phyloP scores from a whole-genome alignment of 1,140 invertebrate genomes.

The Anadara kagoshimensis region DNA sequence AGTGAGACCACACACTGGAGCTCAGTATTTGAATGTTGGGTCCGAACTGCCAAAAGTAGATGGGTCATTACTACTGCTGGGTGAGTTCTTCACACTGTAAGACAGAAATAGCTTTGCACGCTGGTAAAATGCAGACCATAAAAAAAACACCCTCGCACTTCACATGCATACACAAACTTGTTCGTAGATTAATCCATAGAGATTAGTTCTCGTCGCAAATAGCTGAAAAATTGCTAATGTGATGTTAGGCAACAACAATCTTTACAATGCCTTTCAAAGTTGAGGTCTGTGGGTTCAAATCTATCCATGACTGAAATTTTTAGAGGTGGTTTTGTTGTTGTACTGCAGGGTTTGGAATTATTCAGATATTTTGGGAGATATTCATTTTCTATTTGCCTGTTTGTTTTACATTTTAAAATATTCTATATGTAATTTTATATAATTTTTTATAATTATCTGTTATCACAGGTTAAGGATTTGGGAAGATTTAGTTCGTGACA shows the following conservation, averaged over 20 bases:
- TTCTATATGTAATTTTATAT: background rate
- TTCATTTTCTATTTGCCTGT: no score
- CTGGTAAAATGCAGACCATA: background rate
- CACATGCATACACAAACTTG: no score
- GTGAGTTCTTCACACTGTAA: conserved; percentile 47
- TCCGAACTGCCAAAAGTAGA: conserved; percentile 57
- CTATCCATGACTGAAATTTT: no score
- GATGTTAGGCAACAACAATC: no score
- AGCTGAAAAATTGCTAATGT: no score
- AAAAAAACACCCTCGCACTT: background rate
- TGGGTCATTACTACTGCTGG: conserved; percentile 63
- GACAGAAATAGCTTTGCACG: background rate
- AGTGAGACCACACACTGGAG: conserved; percentile 59
- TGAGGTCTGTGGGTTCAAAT: no score
- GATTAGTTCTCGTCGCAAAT: no score
- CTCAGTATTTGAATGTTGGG: conserved; percentile 65
- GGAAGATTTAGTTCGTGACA: conserved; percentile 59
- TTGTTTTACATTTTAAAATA: background rate
- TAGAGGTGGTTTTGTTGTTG: no score
- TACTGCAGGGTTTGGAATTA: no score
- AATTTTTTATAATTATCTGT: background rate
- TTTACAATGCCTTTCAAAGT: no score
- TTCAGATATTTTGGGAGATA: no score
- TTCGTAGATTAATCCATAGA: no score
- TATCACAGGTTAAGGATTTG: conserved; percentile 63